Evolutionary conservation across 2,113 vertebrate genomes (phyloP).

Genomic region (Channa argus): DNA sequence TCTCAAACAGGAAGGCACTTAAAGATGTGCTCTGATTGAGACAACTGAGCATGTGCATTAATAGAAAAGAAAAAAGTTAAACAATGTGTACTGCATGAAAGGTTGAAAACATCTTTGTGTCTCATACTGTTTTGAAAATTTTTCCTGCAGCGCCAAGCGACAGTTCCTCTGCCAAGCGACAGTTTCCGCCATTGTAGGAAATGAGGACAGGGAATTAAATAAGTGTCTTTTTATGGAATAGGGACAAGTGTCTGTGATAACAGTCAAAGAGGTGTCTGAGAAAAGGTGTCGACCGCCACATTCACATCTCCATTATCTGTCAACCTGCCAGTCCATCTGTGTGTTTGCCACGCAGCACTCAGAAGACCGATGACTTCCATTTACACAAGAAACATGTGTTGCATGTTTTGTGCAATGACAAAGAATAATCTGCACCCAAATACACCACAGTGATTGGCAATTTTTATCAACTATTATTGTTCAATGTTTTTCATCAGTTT

Average conservation of each 20-base stretch:
- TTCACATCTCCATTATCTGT: conserved; percentile 69
- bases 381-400: conserved; percentile 39
- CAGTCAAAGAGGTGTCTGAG: conserved; percentile 64
- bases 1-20: conserved; percentile 79
- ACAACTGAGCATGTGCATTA: conserved; percentile 56
- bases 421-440: background rate
- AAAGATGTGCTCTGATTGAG: conserved; percentile 70
- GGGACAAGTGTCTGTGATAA: conserved; percentile 61
- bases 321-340: conserved; percentile 72
- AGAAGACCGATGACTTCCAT: conserved; percentile 57
- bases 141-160: conserved; percentile 32
- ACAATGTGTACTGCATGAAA: conserved; percentile 19
- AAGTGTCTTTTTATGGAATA: conserved; percentile 45
- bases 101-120: conserved; percentile 14
- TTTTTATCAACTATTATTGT: conserved; percentile 20
- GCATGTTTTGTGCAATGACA: background rate
- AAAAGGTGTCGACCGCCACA: conserved; percentile 54
- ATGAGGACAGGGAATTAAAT: conserved; percentile 58
- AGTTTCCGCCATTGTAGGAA: conserved; percentile 67
- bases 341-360: conserved; percentile 48
- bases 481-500: conserved; percentile 46
- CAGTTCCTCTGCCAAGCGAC: conserved; percentile 34
- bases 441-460: conserved; percentile 4
- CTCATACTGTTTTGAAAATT: conserved; percentile 45
- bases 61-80: conserved; percentile 32